Conservation (phyloP, 2,113 vertebrate genomes). For the Melanerpes aurifrons region DNA sequence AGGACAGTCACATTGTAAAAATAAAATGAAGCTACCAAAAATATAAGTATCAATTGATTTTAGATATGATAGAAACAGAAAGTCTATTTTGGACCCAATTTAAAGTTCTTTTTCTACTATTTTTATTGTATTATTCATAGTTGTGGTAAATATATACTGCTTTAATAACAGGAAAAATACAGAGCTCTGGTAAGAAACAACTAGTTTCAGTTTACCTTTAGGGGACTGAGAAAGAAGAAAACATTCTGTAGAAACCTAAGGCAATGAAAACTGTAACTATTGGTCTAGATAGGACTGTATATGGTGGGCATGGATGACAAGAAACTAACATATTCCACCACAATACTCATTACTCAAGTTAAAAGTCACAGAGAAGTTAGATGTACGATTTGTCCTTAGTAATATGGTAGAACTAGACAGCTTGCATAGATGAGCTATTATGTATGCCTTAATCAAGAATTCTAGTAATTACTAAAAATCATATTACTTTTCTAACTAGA, state of each 20-base stretch:
- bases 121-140: neutral
- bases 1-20: conserved; percentile 60
- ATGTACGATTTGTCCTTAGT: neutral
- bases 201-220: neutral
- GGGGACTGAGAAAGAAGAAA: neutral
- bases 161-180: neutral
- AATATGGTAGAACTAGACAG: neutral
- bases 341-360: neutral
- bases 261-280: neutral
- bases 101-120: neutral
- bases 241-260: neutral
- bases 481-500: neutral
- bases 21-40: neutral
- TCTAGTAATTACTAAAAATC: neutral
- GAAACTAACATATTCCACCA: neutral
- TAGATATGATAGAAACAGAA: neutral
- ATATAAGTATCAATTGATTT: neutral
- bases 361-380: neutral
- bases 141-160: neutral
- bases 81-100: neutral
- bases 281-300: neutral
- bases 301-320: neutral
- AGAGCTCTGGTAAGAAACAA: neutral
- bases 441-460: neutral
- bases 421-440: neutral